phyloP scores from a whole-genome alignment of 2,113 vertebrate genomes.

The Rutilus rutilus region DNA sequence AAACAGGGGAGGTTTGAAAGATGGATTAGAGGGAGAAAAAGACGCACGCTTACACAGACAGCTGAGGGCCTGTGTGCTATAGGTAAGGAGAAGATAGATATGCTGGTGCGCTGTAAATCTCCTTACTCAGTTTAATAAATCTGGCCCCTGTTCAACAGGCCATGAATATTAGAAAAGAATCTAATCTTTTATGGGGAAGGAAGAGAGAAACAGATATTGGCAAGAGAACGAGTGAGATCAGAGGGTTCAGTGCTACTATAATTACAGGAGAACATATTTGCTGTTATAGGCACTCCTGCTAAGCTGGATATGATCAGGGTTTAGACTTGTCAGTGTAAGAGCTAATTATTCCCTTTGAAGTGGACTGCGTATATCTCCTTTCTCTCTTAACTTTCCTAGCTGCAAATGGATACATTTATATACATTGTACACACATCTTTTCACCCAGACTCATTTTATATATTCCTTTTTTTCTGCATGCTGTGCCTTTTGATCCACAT shows the following conservation, averaged over 20 bases:
- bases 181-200: slow-evolving; percentile 25
- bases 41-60: background rate
- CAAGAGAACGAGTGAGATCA: slow-evolving; percentile 19
- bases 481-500: background rate
- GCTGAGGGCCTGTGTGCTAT: slow-evolving; percentile 14
- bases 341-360: slow-evolving; percentile 68
- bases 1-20: slow-evolving; percentile 51
- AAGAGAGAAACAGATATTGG: slow-evolving; percentile 27
- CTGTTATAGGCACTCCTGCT: slow-evolving; percentile 56
- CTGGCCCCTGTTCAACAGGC: slow-evolving; percentile 43
- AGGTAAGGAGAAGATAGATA: slow-evolving; percentile 18
- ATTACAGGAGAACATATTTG: slow-evolving; percentile 46
- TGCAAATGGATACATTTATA: background rate
- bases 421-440: background rate
- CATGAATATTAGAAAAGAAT: slow-evolving; percentile 44
- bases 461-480: background rate
- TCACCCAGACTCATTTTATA: background rate
- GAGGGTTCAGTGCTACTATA: slow-evolving; percentile 27
- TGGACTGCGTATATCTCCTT: slow-evolving; percentile 34
- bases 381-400: background rate
- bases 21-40: slow-evolving; percentile 46
- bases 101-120: slow-evolving; percentile 29
- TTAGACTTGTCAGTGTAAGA: background rate
- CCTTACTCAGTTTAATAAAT: slow-evolving; percentile 24
- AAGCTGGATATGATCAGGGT: slow-evolving; percentile 29